phyloP scores from a whole-genome alignment of 2,888 invertebrate genomes.

The Barypeithes pellucidus region DNA sequence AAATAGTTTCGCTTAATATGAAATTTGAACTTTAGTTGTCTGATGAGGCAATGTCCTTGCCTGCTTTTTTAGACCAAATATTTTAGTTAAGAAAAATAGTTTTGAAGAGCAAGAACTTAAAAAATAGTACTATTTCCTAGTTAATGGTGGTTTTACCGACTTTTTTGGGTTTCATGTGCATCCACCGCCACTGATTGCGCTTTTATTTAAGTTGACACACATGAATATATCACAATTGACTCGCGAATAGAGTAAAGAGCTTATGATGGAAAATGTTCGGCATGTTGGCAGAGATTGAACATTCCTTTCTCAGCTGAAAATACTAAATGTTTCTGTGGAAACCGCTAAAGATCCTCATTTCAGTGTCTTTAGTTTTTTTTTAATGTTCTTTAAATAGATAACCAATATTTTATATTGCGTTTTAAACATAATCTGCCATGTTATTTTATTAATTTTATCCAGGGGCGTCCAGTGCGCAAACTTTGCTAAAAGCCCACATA shows the following conservation, averaged over 20 bases:
- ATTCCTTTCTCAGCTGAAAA: slow-evolving; percentile 24
- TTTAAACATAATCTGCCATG: slow-evolving; percentile 13
- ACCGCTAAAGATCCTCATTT: slow-evolving; percentile 12
- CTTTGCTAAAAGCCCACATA: too few relatives aligned
- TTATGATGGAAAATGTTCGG: slow-evolving; percentile 19
- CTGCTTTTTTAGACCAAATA: too few relatives aligned
- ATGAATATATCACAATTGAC: slow-evolving; percentile 14
- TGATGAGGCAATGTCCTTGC: too few relatives aligned
- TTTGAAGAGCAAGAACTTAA: too few relatives aligned
- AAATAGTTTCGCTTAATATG: slow-evolving; percentile 30
- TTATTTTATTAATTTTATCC: slow-evolving; percentile 24
- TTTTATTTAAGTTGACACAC: slow-evolving; percentile 11
- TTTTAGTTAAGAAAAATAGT: too few relatives aligned
- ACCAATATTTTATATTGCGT: slow-evolving; percentile 13
- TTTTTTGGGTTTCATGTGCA: neutral
- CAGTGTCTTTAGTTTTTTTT: slow-evolving; percentile 2
- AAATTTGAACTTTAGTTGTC: slow-evolving; percentile 12
- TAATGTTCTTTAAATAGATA: neutral
- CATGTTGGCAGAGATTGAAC: slow-evolving; percentile 23
- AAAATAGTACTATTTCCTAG: too few relatives aligned
- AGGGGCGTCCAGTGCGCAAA: too few relatives aligned
- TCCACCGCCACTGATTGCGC: slow-evolving; percentile 3
- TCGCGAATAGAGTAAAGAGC: slow-evolving; percentile 23
- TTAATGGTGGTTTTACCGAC: too few relatives aligned
- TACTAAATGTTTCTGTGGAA: slow-evolving; percentile 26